phyloP scores from a whole-genome alignment of 2,113 vertebrate species.

The Mungos mungo region DNA sequence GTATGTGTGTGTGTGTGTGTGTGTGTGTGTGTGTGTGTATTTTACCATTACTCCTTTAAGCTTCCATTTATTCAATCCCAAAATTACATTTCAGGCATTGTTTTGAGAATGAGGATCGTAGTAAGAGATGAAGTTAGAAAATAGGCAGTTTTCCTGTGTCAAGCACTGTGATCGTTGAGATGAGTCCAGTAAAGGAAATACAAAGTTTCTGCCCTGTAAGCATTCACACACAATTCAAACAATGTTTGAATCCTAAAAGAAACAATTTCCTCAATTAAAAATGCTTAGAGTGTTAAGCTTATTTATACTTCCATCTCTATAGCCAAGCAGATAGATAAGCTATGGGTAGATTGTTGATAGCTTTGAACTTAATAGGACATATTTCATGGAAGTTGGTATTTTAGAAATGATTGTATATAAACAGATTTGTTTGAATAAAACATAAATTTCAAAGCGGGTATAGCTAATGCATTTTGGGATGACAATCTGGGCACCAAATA shows the following conservation, averaged over 20 bases:
- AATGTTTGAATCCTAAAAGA: neutral
- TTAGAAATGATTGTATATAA: neutral
- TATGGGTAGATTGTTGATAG: neutral
- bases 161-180: neutral
- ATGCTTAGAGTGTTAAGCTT: neutral
- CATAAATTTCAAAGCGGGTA: constrained; percentile 20
- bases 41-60: neutral
- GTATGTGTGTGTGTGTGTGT: neutral
- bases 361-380: neutral
- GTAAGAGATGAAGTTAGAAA: neutral
- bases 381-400: neutral
- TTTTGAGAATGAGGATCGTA: neutral
- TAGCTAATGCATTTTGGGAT: neutral
- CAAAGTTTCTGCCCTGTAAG: neutral
- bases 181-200: neutral
- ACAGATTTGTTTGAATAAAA: neutral
- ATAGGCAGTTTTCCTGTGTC: neutral
- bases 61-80: neutral
- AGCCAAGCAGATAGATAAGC: neutral
- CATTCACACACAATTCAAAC: neutral
- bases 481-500: neutral
- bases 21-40: neutral
- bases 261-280: neutral
- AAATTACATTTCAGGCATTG: neutral
- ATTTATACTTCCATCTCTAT: neutral